Percentiles rank a stretch among this genome's conserved stretches.
Evolutionary conservation across 2,888 invertebrate species (phyloP).

Genomic region (Acanthosoma haemorrhoidale): DNA sequence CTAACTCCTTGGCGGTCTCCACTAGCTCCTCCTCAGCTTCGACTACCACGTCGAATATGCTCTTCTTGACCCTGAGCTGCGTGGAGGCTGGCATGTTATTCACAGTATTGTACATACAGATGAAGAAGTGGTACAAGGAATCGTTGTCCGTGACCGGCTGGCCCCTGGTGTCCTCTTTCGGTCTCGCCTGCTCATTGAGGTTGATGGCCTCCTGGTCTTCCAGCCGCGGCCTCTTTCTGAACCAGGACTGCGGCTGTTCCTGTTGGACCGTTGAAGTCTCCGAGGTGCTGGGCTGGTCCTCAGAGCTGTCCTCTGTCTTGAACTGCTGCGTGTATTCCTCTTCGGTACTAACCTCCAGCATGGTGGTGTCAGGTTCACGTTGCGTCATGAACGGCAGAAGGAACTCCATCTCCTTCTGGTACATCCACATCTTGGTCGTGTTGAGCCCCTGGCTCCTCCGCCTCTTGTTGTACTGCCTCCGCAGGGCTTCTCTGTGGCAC

Average conservation of each 20-base stretch:
- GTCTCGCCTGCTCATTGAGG: not conserved
- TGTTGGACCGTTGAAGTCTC: not conserved
- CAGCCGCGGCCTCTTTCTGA: not conserved
- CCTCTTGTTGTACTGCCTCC: conserved; percentile 37
- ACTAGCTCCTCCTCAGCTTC: conserved; percentile 15
- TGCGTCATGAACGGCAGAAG: conserved; percentile 37
- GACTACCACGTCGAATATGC: conserved; percentile 9
- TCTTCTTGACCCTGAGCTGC: conserved; percentile 8
- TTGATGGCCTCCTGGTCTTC: not conserved
- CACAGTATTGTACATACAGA: conserved; percentile 19
- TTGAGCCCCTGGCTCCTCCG: conserved; percentile 14
- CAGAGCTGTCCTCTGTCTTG: not conserved
- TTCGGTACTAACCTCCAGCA: not conserved
- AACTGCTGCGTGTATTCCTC: not conserved
- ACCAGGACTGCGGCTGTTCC: not conserved
- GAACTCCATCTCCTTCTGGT: conserved; percentile 37
- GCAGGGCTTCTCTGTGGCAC: conserved; percentile 37
- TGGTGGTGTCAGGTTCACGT: conserved; percentile 19
- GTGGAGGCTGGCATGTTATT: not conserved
- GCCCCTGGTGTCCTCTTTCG: not conserved
- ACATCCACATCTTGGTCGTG: conserved; percentile 33
- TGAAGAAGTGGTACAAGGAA: conserved; percentile 25
- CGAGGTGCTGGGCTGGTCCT: not conserved
- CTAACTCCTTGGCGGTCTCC: not conserved
- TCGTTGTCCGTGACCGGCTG: not conserved